Evolutionary conservation across 2,113 vertebrate species (phyloP), one percentile per base, ranked within the genome.

Genomic region (Mustela nigripes): DNA sequence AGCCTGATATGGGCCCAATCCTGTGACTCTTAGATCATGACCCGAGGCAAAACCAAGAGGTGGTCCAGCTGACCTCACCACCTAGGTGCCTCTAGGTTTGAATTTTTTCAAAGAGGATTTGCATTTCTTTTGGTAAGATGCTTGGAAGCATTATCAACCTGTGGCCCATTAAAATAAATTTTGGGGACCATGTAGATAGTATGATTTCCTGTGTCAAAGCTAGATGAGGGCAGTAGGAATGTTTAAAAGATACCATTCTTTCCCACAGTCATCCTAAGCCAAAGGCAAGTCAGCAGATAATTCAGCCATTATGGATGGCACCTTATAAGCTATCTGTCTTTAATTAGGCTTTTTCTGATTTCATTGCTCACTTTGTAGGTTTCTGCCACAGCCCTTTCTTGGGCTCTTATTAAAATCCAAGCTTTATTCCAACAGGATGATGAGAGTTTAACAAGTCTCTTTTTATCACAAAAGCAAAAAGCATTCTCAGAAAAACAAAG

Each of bases 401-500:
- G 39, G 33, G 53, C 22, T 81, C 50, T 81, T 94, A 36, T 71
- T 94, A 94, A 88, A 73, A 82, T 50, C 76, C 26, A 50, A 12
- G 42, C 9, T 73, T 89, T 94, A 74, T 10, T 94, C n/a, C 53
- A 89, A 12, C 18, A 62, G 50, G 50, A 71, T 73, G 65, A 81
- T 73, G 56, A 89, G 45, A 69, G 33, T 36, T n/a, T 80, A 63
- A 1, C 5, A 4, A 89, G 42, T 74, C 56, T 84, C 19, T 74
- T 81, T 79, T 81, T 31, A 73, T 94, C 53, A 74, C 78, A 74
- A 94, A 63, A 82, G 33, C 78, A 82, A 82, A 89, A 89, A 89
- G 10, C 86, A 53, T 82, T 50, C 33, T 74, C 65, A 82, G 56
- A 82, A 82, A 45, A 28, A 42, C 45, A 62, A 53, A 94, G 33